phyloP scores from a whole-genome alignment of 2,797 vertebrate genomes.

The Myotis myotis region DNA sequence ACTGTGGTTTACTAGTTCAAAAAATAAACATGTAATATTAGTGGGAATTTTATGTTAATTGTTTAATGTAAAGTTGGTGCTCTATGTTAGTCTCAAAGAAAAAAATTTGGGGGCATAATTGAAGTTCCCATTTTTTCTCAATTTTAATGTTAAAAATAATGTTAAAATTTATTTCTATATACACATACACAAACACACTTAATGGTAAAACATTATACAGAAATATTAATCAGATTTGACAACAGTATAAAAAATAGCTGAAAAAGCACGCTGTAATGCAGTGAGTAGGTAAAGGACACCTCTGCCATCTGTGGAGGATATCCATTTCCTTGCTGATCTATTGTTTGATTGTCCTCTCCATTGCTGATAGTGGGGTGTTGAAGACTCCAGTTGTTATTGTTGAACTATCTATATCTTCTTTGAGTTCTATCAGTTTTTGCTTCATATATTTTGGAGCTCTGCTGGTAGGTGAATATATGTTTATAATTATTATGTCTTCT shows the following conservation, averaged over 20 bases:
- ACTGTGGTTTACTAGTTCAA: background rate
- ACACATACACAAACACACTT: background rate
- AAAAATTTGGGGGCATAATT: background rate
- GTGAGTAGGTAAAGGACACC: background rate
- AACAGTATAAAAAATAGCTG: background rate
- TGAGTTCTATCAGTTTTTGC: background rate
- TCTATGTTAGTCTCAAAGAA: background rate
- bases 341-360: background rate
- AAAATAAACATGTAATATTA: background rate
- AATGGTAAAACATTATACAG: background rate
- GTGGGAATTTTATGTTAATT: background rate
- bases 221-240: background rate
- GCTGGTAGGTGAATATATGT: background rate
- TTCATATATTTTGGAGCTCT: background rate
- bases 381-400: background rate
- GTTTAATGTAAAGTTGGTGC: background rate
- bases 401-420: background rate
- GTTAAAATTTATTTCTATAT: background rate
- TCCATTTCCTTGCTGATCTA: background rate
- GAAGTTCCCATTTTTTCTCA: background rate
- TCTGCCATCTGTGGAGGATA: background rate
- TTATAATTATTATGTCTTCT: slow-evolving; percentile 18
- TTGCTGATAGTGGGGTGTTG: background rate
- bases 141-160: background rate
- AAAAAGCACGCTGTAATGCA: background rate